Evolutionary conservation across 2,113 vertebrate species (phyloP), one percentile per base, ranked within the genome.

Genomic region (Gulo gulo): DNA sequence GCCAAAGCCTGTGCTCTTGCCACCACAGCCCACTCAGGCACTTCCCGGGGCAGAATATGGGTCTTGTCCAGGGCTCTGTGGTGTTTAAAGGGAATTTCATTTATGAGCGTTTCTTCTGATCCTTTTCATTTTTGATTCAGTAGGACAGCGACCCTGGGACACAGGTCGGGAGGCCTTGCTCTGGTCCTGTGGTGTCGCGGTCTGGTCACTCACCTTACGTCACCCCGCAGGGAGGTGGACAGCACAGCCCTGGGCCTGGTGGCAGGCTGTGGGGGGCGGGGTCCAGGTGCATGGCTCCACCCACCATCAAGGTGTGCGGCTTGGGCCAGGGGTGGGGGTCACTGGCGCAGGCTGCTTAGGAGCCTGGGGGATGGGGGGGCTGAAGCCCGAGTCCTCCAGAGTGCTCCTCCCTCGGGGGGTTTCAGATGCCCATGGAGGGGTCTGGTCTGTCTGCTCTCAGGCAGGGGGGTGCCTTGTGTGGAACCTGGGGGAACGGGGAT

Each of bases 11-110:
- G 26, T 14, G 26, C 6, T 65, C 13, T 34, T 59, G 36, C 61
- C 15, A 55, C 12, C 0, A 0, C 16, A 18, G 16, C 61, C 55
- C 20, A 39, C 24, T 45, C 36, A 31, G 36, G 13, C 36, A n/a
- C 50, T 59, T 83, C 61, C 23, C 2, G 7, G 45, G 79, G 39
- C 47, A 69, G 82, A 80, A 26, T 15, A 0, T 4, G 50, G 73
- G 26, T 67, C 65, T 36, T 67, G 73, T 0, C 1, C 1, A 57
- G 81, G 47, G 55, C 80, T 81, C 16, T 31, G 34, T 24, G 78
- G 69, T 34, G n/a, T 63, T 63, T 63, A 52, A 61, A 50, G 39
- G 21, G 36, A 24, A 63, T 36, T 88, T 50, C 89, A 71, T 9
- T 36, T 42, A 63, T 14, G 82, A 82, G 65, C 57, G 3, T 11